A percentile compares a stretch with the other conserved stretches of the same genome.
phyloP scores from a whole-genome alignment of 1,140 invertebrate genomes.

The Parapsyche elsis region DNA sequence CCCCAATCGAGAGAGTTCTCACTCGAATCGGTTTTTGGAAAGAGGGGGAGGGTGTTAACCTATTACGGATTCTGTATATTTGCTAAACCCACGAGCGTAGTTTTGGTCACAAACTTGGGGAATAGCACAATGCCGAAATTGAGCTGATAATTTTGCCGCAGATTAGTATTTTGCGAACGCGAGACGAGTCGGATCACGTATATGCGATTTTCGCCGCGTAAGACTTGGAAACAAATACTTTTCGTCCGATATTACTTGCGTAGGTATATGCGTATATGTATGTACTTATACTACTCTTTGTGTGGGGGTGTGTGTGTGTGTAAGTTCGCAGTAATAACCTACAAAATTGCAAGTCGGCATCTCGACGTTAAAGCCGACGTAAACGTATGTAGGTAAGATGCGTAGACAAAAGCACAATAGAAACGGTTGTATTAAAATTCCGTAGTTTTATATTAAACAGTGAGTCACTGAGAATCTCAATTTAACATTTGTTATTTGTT shows the following conservation, averaged over 20 bases:
- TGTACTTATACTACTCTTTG: not conserved
- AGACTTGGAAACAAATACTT: not conserved
- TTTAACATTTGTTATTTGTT: too few species aligned
- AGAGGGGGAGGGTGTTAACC: not conserved
- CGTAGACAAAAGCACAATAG: too few species aligned
- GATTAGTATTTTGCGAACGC: not conserved
- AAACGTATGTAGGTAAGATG: too few species aligned
- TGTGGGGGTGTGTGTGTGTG: not conserved
- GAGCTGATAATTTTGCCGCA: constrained; percentile 21
- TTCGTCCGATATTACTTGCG: not conserved
- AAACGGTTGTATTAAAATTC: too few species aligned
- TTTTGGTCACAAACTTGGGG: constrained; percentile 7
- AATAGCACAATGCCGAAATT: constrained; percentile 6
- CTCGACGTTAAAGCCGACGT: too few species aligned
- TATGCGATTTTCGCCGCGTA: constrained; percentile 1
- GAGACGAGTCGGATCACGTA: constrained; percentile 23
- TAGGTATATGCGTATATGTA: not conserved
- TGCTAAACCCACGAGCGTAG: not conserved
- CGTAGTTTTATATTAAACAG: too few species aligned
- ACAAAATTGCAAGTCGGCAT: too few species aligned
- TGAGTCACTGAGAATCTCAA: too few species aligned
- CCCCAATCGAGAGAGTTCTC: not conserved
- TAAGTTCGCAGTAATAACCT: not conserved
- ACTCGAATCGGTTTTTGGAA: not conserved
- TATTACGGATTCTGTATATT: constrained; percentile 2